Evolutionary conservation across 1,140 invertebrate species (phyloP), one percentile per base, ranked within the genome.

Genomic region (Aricia agestis): DNA sequence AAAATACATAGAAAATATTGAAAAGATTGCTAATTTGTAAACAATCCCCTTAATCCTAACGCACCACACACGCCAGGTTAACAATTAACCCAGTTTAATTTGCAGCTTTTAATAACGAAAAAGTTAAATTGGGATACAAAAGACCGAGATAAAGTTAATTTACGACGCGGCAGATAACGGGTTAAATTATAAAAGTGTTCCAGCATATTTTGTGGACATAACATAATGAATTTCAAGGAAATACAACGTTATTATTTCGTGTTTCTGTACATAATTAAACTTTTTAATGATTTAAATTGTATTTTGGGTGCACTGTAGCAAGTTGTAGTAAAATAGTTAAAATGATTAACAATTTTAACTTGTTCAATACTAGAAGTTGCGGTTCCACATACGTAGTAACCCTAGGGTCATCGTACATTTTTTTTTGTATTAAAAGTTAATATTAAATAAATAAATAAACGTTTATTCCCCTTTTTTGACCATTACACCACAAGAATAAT

Each of bases 41-140:
- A 36, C 36, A 52, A 52, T 9, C 45, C 6, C 11, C 45, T 52
- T 1, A 11, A 52, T 13, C 45, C 45, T 52, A 52, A 13, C 45
- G 11, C 45, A 52, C 13, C 13, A 52, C 41, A 42, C 3, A 52
- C 4, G 4, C 45, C 11, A 13, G 45, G 9, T 52, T 13, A 52
- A 52, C 45, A 52, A 52, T 52, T 52, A 52, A 52, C 41, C 41
- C 41, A 42, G 11, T 52, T 52, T 52, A 15, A 36, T 36, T 5
- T 36, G 2, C 36, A 13, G 45, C 45, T 52, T 52, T 52, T 52
- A 52, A 52, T 52, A 52, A 52, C 45, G 45, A 52, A 52, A 52
- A 52, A 52, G 45, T 52, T 52, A 52, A 52, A 52, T 52, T 52
- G 45, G 45, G 45, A 52, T 52, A 52, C 45, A 52, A 52, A 52